phyloP scores from a whole-genome alignment of 92 coral and sea anemone species.

The Paragorgia papillata region DNA sequence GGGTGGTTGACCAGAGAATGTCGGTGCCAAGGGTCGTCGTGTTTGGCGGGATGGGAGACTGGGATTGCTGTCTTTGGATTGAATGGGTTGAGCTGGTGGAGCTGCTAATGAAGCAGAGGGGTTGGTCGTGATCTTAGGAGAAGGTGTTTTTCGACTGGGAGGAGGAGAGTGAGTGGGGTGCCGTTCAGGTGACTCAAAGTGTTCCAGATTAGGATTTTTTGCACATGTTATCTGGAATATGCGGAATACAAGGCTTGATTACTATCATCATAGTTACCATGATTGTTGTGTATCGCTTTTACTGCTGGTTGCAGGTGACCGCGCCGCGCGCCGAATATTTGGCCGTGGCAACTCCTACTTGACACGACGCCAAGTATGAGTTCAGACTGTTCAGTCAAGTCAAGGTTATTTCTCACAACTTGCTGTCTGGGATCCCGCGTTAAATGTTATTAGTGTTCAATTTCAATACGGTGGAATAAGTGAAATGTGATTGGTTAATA shows the following conservation, averaged over 20 bases:
- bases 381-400: too few relatives aligned
- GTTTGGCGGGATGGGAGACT: neutral
- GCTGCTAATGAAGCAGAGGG: neutral
- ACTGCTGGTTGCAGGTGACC: too few relatives aligned
- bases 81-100: neutral
- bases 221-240: constrained; percentile 6
- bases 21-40: neutral
- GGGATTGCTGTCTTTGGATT: neutral
- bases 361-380: too few relatives aligned
- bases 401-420: too few relatives aligned
- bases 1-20: neutral
- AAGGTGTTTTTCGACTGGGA: neutral
- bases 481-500: too few relatives aligned
- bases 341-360: too few relatives aligned
- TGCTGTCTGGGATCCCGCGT: too few relatives aligned
- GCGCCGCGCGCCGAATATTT: too few relatives aligned
- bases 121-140: neutral
- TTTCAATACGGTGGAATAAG: too few relatives aligned
- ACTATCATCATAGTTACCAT: neutral
- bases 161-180: neutral
- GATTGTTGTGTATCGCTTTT: too few relatives aligned
- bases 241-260: neutral
- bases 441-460: too few relatives aligned
- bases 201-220: constrained; percentile 9
- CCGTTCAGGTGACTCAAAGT: neutral